Conservation (phyloP, 2,797 vertebrate genomes). For the Myotis planiceps region DNA sequence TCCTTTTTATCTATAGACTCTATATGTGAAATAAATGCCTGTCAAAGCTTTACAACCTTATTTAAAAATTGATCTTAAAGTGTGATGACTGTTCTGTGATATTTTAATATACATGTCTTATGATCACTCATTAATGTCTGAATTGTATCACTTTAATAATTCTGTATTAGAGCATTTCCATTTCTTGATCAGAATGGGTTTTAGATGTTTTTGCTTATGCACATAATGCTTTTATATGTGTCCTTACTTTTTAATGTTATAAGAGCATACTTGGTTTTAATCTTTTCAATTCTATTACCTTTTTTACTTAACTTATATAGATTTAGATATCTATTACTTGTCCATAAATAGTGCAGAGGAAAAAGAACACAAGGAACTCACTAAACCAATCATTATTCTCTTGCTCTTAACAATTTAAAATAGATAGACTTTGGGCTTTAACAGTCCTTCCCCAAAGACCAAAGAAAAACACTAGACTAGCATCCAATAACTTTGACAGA, state of each 20-base stretch:
- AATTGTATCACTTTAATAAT: not conserved
- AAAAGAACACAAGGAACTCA: constrained; percentile 22
- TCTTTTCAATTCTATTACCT: not conserved
- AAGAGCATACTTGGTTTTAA: not conserved
- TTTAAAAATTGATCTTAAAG: constrained; percentile 44
- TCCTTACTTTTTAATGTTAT: not conserved
- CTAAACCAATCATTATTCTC: not conserved
- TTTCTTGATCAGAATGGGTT: not conserved
- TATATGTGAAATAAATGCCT: not conserved
- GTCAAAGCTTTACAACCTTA: not conserved
- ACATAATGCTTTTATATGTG: not conserved
- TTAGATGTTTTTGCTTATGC: not conserved
- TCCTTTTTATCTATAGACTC: not conserved
- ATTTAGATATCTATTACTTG: constrained; percentile 5
- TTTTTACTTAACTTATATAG: constrained; percentile 11
- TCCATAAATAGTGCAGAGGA: not conserved
- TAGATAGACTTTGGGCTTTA: not conserved
- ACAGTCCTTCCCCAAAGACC: not conserved
- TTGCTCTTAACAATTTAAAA: constrained; percentile 42
- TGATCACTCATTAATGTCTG: not conserved
- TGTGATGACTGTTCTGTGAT: not conserved
- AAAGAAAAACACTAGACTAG: not conserved
- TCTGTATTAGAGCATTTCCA: not conserved
- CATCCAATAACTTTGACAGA: not conserved
- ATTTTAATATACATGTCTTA: not conserved